phyloP scores from a whole-genome alignment of 2,888 invertebrate genomes.

The Reticulitermes lucifugus region DNA sequence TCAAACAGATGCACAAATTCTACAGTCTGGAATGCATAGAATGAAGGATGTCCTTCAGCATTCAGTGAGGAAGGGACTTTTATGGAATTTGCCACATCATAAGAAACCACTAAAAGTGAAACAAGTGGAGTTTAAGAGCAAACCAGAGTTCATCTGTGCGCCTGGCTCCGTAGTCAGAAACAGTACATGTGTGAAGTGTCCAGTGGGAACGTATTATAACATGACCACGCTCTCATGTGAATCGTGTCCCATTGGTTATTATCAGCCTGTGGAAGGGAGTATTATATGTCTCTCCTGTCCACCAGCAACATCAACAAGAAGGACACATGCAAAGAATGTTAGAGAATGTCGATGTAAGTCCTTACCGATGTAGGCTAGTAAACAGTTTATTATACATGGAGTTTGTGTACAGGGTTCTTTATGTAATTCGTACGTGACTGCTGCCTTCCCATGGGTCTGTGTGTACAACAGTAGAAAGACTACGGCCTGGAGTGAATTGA shows the following conservation, averaged over 20 bases:
- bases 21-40: not conserved
- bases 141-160: conserved; percentile 39
- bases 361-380: too few relatives aligned
- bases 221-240: conserved; percentile 67
- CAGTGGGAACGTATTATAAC: conserved; percentile 74
- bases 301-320: conserved; percentile 68
- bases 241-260: conserved; percentile 71
- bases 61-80: not conserved
- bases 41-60: conserved; percentile 19
- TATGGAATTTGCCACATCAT: not conserved
- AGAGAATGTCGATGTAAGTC: conserved; percentile 62
- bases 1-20: not conserved
- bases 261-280: conserved; percentile 69
- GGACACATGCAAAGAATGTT: conserved; percentile 60
- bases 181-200: conserved; percentile 66
- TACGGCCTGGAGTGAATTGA: too few relatives aligned
- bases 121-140: conserved; percentile 34
- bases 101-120: conserved; percentile 35
- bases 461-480: too few relatives aligned
- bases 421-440: too few relatives aligned
- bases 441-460: too few relatives aligned
- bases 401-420: too few relatives aligned
- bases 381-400: too few relatives aligned
- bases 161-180: conserved; percentile 40
- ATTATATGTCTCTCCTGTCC: conserved; percentile 70